Percentiles rank a stretch among this genome's conserved stretches.
Evolutionary conservation across 2,113 vertebrate genomes (phyloP).

Genomic region (Poecile atricapillus): DNA sequence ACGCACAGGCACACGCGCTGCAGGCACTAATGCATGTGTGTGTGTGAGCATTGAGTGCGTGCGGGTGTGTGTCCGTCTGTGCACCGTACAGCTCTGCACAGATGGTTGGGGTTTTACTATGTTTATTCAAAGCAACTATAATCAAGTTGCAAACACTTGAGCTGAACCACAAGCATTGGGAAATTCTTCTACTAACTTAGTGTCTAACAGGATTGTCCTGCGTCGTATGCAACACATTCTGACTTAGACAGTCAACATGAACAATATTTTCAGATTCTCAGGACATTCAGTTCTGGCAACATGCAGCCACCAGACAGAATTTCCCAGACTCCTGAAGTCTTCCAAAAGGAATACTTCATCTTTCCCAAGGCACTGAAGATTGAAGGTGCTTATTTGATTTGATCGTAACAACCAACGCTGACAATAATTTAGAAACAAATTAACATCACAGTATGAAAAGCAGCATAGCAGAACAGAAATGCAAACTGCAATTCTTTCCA

Average conservation of each 20-base stretch:
- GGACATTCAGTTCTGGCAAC: constrained; percentile 16
- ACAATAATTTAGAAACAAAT: neutral
- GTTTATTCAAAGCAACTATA: constrained; percentile 14
- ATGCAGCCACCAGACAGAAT: neutral
- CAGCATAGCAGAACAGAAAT: neutral
- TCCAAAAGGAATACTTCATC: neutral
- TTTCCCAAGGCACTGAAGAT: neutral
- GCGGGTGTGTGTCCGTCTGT: neutral
- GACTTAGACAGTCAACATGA: neutral
- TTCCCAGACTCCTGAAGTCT: neutral
- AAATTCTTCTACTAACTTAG: constrained; percentile 15
- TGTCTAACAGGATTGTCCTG: neutral
- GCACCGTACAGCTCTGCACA: neutral
- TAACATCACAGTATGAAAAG: neutral
- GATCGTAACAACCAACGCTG: accelerated
- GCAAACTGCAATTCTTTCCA: neutral
- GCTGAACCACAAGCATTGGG: constrained; percentile 1
- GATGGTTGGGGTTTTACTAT: constrained; percentile 5
- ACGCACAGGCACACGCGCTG: neutral
- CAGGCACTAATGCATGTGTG: neutral
- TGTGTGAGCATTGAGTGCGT: neutral
- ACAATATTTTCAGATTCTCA: neutral
- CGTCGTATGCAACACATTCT: neutral
- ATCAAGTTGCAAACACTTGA: constrained; percentile 7
- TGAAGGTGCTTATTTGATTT: neutral